Evolutionary conservation across 2,113 vertebrate genomes (phyloP).

Genomic region (Halichoerus grypus): DNA sequence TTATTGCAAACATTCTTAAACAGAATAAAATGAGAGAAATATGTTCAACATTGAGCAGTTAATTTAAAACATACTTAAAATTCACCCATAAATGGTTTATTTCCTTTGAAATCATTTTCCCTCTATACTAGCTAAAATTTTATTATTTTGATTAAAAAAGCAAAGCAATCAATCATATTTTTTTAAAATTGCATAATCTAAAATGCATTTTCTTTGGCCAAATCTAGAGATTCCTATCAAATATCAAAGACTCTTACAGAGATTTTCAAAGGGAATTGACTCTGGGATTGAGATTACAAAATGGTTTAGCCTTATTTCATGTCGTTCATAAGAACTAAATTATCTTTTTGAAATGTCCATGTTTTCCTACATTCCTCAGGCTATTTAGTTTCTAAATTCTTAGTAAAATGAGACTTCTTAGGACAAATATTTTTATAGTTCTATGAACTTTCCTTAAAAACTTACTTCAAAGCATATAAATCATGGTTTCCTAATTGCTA

Average conservation of each 20-base stretch:
- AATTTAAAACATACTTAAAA: background rate
- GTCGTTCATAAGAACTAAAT: background rate
- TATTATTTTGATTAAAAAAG: background rate
- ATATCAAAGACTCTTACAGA: background rate
- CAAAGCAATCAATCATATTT: background rate
- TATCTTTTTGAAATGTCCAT: background rate
- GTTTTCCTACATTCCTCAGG: background rate
- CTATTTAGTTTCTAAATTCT: background rate
- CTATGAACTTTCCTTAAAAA: constrained; percentile 5
- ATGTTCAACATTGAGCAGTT: background rate
- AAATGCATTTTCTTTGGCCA: background rate
- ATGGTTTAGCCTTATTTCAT: background rate
- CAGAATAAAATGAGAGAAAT: background rate
- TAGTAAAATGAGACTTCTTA: background rate
- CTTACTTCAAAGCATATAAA: background rate
- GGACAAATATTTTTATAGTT: background rate
- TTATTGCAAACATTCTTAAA: background rate
- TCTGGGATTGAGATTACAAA: background rate
- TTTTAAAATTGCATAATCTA: constrained; percentile 21
- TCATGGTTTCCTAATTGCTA: background rate
- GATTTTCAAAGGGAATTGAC: constrained; percentile 25
- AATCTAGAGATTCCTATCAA: constrained; percentile 9
- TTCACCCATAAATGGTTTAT: background rate
- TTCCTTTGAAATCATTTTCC: constrained; percentile 13
- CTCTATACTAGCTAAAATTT: background rate